Conservation (phyloP, 2,888 invertebrate genomes). For the Prosapia bicincta region DNA sequence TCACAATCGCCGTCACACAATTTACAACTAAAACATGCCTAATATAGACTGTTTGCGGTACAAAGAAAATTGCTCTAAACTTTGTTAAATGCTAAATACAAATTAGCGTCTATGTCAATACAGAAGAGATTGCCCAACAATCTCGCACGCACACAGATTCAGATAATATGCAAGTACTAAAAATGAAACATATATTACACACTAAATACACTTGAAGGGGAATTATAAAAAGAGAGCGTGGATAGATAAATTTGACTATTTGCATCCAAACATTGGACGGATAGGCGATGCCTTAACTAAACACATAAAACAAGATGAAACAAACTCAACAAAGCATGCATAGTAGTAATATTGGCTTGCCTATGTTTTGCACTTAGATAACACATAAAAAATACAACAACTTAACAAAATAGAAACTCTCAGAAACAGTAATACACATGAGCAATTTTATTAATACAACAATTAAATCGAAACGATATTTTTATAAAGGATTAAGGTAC, state of each 20-base stretch:
- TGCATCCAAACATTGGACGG: not conserved
- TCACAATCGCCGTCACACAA: not conserved
- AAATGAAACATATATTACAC: not conserved
- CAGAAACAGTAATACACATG: too few species aligned
- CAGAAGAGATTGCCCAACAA: not conserved
- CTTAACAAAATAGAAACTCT: too few species aligned
- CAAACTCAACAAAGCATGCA: not conserved
- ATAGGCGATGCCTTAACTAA: not conserved
- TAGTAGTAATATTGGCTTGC: not conserved
- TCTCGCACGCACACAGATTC: not conserved
- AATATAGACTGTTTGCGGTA: not conserved
- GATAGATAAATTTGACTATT: not conserved
- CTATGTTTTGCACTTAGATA: not conserved
- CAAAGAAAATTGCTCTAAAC: not conserved
- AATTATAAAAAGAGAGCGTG: not conserved
- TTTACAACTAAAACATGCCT: not conserved
- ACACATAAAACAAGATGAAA: not conserved
- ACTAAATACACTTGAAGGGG: not conserved
- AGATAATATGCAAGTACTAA: not conserved
- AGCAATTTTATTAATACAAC: too few species aligned
- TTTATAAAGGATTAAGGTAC: too few species aligned
- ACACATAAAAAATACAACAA: too few species aligned
- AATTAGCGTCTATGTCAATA: not conserved
- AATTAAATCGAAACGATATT: too few species aligned
- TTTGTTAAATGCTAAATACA: slow-evolving; percentile 2